Evolutionary conservation across 2,888 invertebrate species (phyloP), one percentile per base, ranked within the genome.

Genomic region (Allophyes oxyacanthae): DNA sequence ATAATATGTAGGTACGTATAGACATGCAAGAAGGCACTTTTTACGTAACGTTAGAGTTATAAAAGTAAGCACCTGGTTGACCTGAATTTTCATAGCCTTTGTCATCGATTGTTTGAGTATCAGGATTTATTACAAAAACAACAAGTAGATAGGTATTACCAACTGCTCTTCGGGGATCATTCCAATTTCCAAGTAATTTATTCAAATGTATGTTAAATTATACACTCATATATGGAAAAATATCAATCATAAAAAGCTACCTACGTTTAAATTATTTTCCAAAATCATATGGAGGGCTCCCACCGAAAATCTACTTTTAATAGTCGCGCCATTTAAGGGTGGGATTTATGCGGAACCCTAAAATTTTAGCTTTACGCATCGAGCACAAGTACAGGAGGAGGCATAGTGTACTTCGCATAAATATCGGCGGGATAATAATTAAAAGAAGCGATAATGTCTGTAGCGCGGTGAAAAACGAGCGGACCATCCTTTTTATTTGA

Each of bases 361-460:
- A 40, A 66, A 62, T 69, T 64, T 61, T 50, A 60, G 66, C 66
- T 61, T 59, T 68, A 64, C 64, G 70, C 75, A 72, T 59, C 48
- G 49, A 38, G 44, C 56, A 58, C 66, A 71, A 78, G 70, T 72
- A 78, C 66, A 69, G 74, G 72, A 75, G 72, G 73, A 73, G 75
- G 73, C 78, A 82, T 82, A 84, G 77, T 77, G 77, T 81, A 78
- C 75, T 71, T 74, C 72, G 85, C 84, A 87, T 88, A 91, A 92
- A 92, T 92, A 92, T 92, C 83, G 91, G 91, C 79, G 87, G 93
- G 91, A 92, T 93, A 92, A 93, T 94, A 93, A 94, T 94, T 94
- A 94, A 93, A 93, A 92, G 91, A 87, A 87, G 92, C 90, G 93
- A 93, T 94, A 93, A 94, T 91, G 93, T 94, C 94, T 90, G 89